Percentiles rank a stretch among this genome's conserved stretches.
Conservation (phyloP, 2,113 vertebrate species). For the Pollimyrus isidori region DNA sequence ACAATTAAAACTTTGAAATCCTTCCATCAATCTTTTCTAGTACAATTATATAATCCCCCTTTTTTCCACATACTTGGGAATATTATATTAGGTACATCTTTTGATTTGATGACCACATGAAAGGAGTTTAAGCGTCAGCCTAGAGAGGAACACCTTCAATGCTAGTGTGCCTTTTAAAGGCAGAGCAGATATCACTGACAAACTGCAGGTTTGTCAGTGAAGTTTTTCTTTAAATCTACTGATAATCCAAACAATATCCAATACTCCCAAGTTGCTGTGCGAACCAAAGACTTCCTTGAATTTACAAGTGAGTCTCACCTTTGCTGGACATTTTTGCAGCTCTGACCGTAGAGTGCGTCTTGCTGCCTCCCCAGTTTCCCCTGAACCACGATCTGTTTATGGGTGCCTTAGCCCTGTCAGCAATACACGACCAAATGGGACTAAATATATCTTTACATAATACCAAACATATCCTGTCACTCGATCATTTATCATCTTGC, state of each 20-base stretch:
- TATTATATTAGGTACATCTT: neutral
- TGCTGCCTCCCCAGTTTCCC: constrained; percentile 34
- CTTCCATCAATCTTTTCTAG: neutral
- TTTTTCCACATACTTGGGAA: neutral
- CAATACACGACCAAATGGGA: constrained; percentile 55
- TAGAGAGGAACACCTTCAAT: neutral
- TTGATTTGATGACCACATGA: neutral
- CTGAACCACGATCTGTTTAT: constrained; percentile 58
- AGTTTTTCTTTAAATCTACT: neutral
- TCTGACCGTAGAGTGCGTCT: neutral
- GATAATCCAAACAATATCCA: neutral
- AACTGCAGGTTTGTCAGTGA: neutral
- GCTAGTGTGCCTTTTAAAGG: neutral
- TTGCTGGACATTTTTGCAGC: constrained; percentile 15
- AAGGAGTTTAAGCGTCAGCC: neutral
- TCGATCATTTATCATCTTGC: neutral
- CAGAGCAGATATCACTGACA: neutral
- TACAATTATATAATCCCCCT: neutral
- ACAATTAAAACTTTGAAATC: neutral
- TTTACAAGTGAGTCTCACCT: constrained; percentile 6
- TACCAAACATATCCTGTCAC: neutral
- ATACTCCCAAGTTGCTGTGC: neutral
- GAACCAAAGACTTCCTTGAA: neutral
- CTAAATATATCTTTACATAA: constrained; percentile 42
- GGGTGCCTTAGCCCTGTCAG: constrained; percentile 40